Base-by-base conservation (phyloP, 2,113 vertebrate species). In the Asarcornis scutulata region DNA sequence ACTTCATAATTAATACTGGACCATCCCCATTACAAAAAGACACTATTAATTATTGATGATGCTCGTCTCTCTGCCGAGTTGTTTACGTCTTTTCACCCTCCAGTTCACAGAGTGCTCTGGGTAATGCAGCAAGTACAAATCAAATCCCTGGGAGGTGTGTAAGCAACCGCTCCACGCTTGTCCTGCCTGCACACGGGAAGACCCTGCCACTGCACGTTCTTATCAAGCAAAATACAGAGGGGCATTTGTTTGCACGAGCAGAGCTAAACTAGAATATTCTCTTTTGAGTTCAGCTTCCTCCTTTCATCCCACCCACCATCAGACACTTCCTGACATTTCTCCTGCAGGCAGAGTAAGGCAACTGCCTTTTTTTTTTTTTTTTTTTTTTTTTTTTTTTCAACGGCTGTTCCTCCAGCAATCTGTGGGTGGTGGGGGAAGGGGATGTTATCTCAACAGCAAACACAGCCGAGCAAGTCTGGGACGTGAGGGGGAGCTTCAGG, bases 251-350 rank as follows among this genome's bases (percentile, higher is more conserved):
- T 58, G 66, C 77, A 73, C 4, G 5, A 78, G 71, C 68, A 56
- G 74, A 95, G 66, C 82, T 92, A 80, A 95, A 62, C 82, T 92
- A 80, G 93, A 97, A 96, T 96, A 93, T 94, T 88, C 91, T 91
- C 82, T 95, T 78, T 75, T 71, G 90, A 96, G 90, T 91, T 90
- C 95, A 86, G 77, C 89, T 97, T 97, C 95, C 94, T 96, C 75
- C 96, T 96, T 96, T 96, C 83, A 92, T 94, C 96, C 96, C 96
- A 94, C 94, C 95, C 95, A 93, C 87, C 87, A 92, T 27, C 86
- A 92, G 86, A 89, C 63, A 94, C 91, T 96, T 96, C 94, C 95
- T 95, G 96, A 96, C 93, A 94, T 94, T 95, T 77, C 79, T 95
- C 84, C 94, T 92, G 91, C 88, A 95, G 91, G 95, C 94, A 97